Percentiles rank a stretch among this genome's conserved stretches.
These are phyloP conservation scores for Takifugu rubripes DNA, from an alignment of 2,797 vertebrate genomes.

Conservation along the genomic window DNA sequence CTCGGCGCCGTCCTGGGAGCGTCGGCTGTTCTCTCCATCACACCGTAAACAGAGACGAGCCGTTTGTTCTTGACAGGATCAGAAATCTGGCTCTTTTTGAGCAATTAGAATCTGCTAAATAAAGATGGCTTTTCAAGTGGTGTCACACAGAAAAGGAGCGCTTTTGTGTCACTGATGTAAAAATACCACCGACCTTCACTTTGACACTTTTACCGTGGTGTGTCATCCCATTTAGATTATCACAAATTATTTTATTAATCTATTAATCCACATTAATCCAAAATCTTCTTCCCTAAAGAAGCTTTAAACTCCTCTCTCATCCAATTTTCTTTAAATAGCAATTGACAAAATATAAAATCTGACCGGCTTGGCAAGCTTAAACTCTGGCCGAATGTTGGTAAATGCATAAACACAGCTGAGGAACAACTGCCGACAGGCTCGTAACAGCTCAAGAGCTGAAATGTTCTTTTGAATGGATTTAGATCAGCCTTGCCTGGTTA, in stretches of 20 bases:
- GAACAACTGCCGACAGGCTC: no score
- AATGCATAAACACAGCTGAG: no score
- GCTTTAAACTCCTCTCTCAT: neutral
- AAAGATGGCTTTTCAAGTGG: slow-evolving; percentile 15
- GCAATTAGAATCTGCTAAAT: slow-evolving; percentile 32
- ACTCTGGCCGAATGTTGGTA: no score
- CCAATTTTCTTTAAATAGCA: neutral
- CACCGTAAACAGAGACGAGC: neutral
- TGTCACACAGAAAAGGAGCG: neutral
- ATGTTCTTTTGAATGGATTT: no score
- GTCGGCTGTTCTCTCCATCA: neutral
- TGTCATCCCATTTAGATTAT: neutral
- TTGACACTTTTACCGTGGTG: slow-evolving; percentile 5
- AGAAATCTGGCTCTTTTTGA: neutral
- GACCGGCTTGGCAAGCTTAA: no score
- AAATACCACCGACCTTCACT: slow-evolving; percentile 23
- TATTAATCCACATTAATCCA: slow-evolving; percentile 10
- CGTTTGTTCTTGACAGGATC: slow-evolving; percentile 13
- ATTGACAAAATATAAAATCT: no score
- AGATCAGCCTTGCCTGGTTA: no score
- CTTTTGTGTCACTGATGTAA: slow-evolving; percentile 7
- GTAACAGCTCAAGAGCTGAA: no score
- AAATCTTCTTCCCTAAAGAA: neutral
- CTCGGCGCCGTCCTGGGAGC: neutral
- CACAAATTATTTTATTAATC: slow-evolving; percentile 8